Base-by-base conservation (phyloP, 2,888 invertebrate genomes). In the Flexamia atlantica region DNA sequence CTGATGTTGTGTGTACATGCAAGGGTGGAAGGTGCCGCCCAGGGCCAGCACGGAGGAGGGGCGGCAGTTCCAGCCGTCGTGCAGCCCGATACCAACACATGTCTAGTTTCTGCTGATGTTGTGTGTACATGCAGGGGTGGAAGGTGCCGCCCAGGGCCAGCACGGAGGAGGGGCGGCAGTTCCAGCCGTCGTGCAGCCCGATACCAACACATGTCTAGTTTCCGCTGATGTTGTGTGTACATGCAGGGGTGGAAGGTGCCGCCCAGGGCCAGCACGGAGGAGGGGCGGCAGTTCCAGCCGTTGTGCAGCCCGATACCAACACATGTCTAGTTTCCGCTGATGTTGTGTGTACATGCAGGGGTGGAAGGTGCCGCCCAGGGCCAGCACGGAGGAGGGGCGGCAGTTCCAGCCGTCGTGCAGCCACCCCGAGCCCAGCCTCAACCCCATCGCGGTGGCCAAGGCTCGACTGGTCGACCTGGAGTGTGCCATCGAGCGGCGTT, bases 401-500 rank as follows among this genome's bases (percentile, higher is more conserved):
- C 91, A 91, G 81, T 90, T 92, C 84, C 90, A 91, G 23, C 89
- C 90, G 1, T 88, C 89, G 36, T 90, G 89, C 87, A 87, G 86
- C 28, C 85, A 87, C 17, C 85, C 86, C 17, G 88, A 88, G 70
- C 87, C 88, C 36, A 87, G 88, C 30, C 88, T 88, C 20, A 87
- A 90, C 91, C 91, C 93, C 89, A 92, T 94, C 87, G 91, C 92
- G 89, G 90, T 94, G 90, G 92, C 94, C 89, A 93, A 93, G 46
- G 94, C 95, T 88, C 93, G 97, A 88, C 92, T 99, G 82, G 92
- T 96, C 4, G 93, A 95, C 0, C 91, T 99, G 17, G 98, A 99
- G 90, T 94, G 95, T 0, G 97, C 97, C 87, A 97, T 99, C 82
- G 99, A 99, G 90, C 92, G 98, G 87, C 92, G 99, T 87, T 99